Evolutionary conservation across 2,797 vertebrate genomes (phyloP).

Genomic region (Aldrovandia affinis): DNA sequence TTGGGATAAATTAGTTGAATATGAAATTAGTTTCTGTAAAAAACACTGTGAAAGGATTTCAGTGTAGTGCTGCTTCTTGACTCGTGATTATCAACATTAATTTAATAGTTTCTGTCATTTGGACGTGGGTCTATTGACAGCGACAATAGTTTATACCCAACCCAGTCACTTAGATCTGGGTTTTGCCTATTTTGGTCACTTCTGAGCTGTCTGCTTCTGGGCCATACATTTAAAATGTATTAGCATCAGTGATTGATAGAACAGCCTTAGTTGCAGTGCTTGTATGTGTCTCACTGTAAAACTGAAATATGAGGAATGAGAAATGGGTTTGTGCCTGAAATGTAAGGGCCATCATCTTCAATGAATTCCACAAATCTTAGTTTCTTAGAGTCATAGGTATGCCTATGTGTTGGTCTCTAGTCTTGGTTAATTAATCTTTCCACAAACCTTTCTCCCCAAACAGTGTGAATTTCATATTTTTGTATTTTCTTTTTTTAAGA

Average conservation of each 20-base stretch:
- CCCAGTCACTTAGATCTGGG: constrained; percentile 4
- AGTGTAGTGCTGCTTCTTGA: constrained; percentile 19
- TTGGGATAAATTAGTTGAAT: constrained; percentile 10
- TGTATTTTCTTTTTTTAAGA: constrained; percentile 33
- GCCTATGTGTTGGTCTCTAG: constrained; percentile 1
- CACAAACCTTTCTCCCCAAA: background rate
- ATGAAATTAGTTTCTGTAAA: constrained; percentile 25
- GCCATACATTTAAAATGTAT: constrained; percentile 12
- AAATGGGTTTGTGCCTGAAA: constrained; percentile 7
- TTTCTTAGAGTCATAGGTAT: constrained; percentile 5
- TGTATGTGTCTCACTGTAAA: constrained; percentile 19
- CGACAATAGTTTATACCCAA: no score
- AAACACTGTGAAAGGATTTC: constrained; percentile 15
- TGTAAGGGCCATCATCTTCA: constrained; percentile 6
- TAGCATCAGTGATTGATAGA: constrained; percentile 7
- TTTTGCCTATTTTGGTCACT: background rate
- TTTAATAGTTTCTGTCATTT: background rate
- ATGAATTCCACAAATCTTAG: constrained; percentile 11
- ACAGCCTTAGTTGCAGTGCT: constrained; percentile 3
- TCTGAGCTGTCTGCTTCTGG: constrained; percentile 5
- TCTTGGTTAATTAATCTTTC: background rate
- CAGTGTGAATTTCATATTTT: background rate
- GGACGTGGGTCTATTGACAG: no score
- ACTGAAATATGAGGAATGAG: background rate
- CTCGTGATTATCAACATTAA: constrained; percentile 1